Evolutionary conservation across 2,797 vertebrate genomes (phyloP), one percentile per base, ranked within the genome.

Genomic region (Pipistrellus nathusii): DNA sequence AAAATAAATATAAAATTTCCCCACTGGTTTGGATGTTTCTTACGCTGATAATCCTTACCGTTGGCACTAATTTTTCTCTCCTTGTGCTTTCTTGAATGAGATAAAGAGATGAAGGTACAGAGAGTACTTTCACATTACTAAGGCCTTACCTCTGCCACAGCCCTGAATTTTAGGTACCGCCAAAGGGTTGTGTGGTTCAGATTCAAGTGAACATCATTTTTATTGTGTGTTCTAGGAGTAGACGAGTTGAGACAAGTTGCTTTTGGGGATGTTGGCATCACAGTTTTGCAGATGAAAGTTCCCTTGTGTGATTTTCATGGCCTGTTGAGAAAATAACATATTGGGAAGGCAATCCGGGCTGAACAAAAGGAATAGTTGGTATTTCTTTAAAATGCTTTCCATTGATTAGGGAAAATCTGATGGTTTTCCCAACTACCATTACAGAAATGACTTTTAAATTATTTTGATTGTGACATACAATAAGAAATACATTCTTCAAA

Each of bases 371-470:
- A 20, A 14, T 51, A 23, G 7, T 17, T 80, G 6, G 14, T 82
- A 76, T 90, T 90, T 68, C 76, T 71, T 93, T 85, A 81, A 83
- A 90, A 72, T 66, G 44, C 7, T 88, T 95, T 85, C 57, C 68
- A 75, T 59, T 73, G 84, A 18, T 75, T 32, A 69, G 55, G 90
- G 48, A 80, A 62, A 35, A 95, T 64, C 75, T 78, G 48, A 77
- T 77, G 55, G 27, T 64, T 76, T 84, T 38, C 51, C 44, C 55
- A 8, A 91, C 44, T 91, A 32, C 23, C 25, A 38, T 75, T 62
- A 85, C 23, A 78, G 35, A 57, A 44, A 4, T 62, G 35, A 6
- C 57, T 96, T 94, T 94, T 86, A 89, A 59, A 46, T 96, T 95
- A 85, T 89, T 91, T 93, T 89, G 46, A 87, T 53, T 80, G 13